Conservation (phyloP, 1,140 invertebrate genomes). For the Propsilocerus akamusi region DNA sequence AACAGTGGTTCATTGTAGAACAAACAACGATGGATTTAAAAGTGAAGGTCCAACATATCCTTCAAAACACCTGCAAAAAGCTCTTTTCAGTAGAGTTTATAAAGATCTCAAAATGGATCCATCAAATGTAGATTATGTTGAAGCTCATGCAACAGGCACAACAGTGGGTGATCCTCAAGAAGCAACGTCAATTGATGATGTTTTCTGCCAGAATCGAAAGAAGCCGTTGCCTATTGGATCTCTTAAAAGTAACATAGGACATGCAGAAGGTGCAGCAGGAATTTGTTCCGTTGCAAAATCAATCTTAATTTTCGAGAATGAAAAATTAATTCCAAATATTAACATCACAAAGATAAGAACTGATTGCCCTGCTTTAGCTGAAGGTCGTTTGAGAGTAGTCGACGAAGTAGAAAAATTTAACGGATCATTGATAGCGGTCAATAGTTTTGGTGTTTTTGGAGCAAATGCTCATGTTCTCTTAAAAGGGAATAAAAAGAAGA, state of each 20-base stretch:
- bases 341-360: conserved; percentile 48
- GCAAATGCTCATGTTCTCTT: conserved; percentile 54
- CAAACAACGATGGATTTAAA: too few species aligned
- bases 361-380: conserved; percentile 42
- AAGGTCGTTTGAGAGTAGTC: conserved; percentile 44
- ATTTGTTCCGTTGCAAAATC: too few species aligned
- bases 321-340: conserved; percentile 54
- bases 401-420: conserved; percentile 37
- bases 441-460: conserved; percentile 64
- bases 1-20: conserved; percentile 32
- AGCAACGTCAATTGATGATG: conserved; percentile 37
- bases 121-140: conserved; percentile 32
- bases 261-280: too few species aligned
- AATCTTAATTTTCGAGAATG: too few species aligned
- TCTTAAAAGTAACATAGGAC: conserved; percentile 55
- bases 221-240: conserved; percentile 44
- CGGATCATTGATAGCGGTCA: conserved; percentile 35
- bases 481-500: conserved; percentile 44
- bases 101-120: conserved; percentile 31
- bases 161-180: conserved; percentile 39
- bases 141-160: conserved; percentile 47
- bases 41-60: conserved; percentile 37
- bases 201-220: conserved; percentile 25
- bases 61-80: conserved; percentile 30
- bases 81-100: conserved; percentile 32